Evolutionary conservation across 2,797 vertebrate genomes (phyloP), one percentile per base, ranked within the genome.

Genomic region (Microctenopoma steveboyesi): DNA sequence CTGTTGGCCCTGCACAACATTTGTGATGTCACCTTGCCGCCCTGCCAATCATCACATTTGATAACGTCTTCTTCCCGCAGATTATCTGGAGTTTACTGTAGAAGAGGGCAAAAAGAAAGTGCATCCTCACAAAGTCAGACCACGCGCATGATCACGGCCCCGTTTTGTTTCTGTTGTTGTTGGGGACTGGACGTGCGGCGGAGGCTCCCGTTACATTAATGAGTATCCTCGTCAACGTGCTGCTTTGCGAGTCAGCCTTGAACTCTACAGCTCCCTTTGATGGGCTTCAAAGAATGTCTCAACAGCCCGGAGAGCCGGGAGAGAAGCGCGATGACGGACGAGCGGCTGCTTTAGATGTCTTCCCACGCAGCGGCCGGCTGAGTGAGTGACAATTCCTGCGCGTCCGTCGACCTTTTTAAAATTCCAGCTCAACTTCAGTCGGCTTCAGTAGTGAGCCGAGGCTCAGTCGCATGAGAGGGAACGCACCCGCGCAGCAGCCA

Each of bases 221-320:
- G 81, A 86, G 81, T 0, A 71, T 81, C 79, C 85, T 75, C 46
- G 39, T 68, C 39, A 39, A 83, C 85, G 86, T 16, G 65, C 72
- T 30, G 83, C 60, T 64, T 53, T 18, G 65, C 75, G 42, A 72
- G 68, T 71, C 79, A 52, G 86, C 90, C 89, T 89, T 91, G 88
- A 92, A 91, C 85, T 83, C 65, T 54, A 1, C 51, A 78, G 80
- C 78, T 65, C 76, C 75, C 89, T 89, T 89, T 90, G 87, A 88
- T 84, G 89, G 86, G 86, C 87, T 90, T 90, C 91, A 88, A 92
- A 91, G 90, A 89, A 85, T 67, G 88, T 87, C 86, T 86, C 85
- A 58, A 68, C 83, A 74, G 88, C 71, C 74, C 6, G 43, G 76
- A 87, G 85, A 91, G 86, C 63, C 28, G 69, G 83, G 83, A 88